Conservation (phyloP, 2,113 vertebrate genomes). For the Sorex araneus region DNA sequence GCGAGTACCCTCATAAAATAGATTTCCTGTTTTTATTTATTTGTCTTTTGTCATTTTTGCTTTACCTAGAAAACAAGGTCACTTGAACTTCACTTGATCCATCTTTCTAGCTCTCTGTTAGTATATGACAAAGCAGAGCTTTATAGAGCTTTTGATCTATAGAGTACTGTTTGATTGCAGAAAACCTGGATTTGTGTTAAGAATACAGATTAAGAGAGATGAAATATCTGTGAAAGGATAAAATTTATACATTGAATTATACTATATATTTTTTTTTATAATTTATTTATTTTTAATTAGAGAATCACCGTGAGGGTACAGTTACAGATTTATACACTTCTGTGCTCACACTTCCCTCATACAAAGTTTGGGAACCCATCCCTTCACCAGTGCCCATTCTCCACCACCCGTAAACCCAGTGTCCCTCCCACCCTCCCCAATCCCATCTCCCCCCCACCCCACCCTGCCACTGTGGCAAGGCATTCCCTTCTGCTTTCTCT, state of each 20-base stretch:
- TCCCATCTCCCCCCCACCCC: no score
- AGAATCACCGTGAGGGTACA: no score
- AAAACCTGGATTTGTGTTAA: slow-evolving; percentile 46
- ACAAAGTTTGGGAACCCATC: no score
- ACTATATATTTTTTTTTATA: neutral
- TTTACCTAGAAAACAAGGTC: slow-evolving; percentile 62
- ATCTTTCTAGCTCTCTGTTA: slow-evolving; percentile 66
- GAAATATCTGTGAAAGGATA: neutral
- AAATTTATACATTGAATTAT: neutral
- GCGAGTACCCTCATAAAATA: neutral
- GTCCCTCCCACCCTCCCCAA: no score
- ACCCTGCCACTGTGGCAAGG: no score
- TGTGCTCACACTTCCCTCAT: no score
- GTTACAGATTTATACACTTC: no score
- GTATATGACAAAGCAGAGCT: neutral
- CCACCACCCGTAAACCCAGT: no score
- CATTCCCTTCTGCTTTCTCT: no score
- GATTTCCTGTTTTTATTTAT: slow-evolving; percentile 31
- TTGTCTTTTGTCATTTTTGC: slow-evolving; percentile 65
- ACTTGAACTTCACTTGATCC: slow-evolving; percentile 67
- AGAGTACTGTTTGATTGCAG: slow-evolving; percentile 65
- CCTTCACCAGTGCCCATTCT: no score
- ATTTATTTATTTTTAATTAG: no score
- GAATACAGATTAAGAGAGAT: slow-evolving; percentile 71
- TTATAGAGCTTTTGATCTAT: slow-evolving; percentile 67